Evolutionary conservation across 2,888 invertebrate genomes (phyloP).

Genomic region (Embidobia sp.): DNA sequence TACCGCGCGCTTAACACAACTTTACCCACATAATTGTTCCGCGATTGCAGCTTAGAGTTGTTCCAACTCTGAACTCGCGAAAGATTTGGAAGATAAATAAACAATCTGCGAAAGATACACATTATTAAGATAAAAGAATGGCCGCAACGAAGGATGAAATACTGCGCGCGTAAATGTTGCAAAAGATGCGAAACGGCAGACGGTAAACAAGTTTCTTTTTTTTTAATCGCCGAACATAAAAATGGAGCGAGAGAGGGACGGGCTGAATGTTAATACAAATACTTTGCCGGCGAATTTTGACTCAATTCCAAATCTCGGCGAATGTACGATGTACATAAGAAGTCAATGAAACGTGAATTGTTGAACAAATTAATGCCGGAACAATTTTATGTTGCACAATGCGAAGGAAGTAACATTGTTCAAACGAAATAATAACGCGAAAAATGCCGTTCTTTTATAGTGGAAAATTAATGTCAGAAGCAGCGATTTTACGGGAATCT

Average conservation of each 20-base stretch:
- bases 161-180: neutral
- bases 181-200: constrained; percentile 3
- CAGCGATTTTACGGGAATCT: too few species aligned
- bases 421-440: too few species aligned
- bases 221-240: too few species aligned
- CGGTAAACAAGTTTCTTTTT: constrained; percentile 4
- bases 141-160: constrained; percentile 7
- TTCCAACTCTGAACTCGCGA: constrained; percentile 3
- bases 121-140: constrained; percentile 5
- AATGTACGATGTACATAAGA: constrained; percentile 2
- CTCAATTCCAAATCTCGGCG: constrained; percentile 3
- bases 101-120: constrained; percentile 8
- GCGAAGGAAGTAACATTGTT: too few species aligned
- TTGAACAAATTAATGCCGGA: too few species aligned
- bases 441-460: too few species aligned
- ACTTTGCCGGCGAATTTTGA: constrained; percentile 12
- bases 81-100: constrained; percentile 10
- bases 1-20: constrained; percentile 15
- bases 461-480: too few species aligned
- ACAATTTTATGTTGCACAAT: too few species aligned
- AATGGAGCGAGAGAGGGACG: too few species aligned
- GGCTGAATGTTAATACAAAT: constrained; percentile 13
- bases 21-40: constrained; percentile 20
- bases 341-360: constrained; percentile 22
- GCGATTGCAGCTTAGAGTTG: constrained; percentile 1